A percentile compares a stretch with the other conserved stretches of the same genome.
These are phyloP conservation scores for Hemicentrotus pulcherrimus DNA, from an alignment of 35 echinoderm and acorn worm species.

Conservation along the genomic window DNA sequence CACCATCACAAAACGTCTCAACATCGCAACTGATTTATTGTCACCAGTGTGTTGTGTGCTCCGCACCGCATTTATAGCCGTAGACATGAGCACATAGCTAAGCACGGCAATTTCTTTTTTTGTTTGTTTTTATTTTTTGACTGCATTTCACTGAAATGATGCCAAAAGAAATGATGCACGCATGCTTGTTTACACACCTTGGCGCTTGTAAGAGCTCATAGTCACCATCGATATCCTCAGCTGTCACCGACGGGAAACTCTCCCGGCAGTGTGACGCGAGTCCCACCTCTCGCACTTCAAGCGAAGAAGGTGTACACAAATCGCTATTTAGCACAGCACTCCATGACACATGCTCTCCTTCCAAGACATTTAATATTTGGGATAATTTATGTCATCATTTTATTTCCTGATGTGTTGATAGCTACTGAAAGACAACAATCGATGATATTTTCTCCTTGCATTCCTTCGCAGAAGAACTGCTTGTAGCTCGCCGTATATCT, in stretches of 20 bases:
- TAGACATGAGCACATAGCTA: conserved; percentile 53
- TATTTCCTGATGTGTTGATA: neutral
- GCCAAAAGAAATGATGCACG: conserved; percentile 39
- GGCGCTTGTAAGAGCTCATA: neutral
- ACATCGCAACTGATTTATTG: conserved; percentile 10
- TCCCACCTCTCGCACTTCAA: neutral
- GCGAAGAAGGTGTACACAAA: neutral
- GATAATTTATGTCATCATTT: neutral
- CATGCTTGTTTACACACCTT: conserved; percentile 39
- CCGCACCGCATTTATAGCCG: conserved; percentile 47
- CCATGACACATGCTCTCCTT: neutral
- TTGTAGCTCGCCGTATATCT: neutral
- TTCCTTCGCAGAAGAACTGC: conserved; percentile 48
- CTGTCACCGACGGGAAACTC: conserved; percentile 39
- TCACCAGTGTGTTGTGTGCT: conserved; percentile 45
- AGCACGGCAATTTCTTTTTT: conserved; percentile 50
- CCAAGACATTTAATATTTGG: neutral
- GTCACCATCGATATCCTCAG: conserved; percentile 19
- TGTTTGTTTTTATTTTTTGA: conserved; percentile 48
- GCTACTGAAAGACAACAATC: neutral
- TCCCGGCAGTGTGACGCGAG: conserved; percentile 24
- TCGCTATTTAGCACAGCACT: conserved; percentile 36
- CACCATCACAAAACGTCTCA: neutral
- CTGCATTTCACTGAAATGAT: conserved; percentile 25
- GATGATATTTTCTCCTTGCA: conserved; percentile 23